Base-by-base conservation (phyloP, 2,113 vertebrate genomes). In the Heloderma charlesbogerti region DNA sequence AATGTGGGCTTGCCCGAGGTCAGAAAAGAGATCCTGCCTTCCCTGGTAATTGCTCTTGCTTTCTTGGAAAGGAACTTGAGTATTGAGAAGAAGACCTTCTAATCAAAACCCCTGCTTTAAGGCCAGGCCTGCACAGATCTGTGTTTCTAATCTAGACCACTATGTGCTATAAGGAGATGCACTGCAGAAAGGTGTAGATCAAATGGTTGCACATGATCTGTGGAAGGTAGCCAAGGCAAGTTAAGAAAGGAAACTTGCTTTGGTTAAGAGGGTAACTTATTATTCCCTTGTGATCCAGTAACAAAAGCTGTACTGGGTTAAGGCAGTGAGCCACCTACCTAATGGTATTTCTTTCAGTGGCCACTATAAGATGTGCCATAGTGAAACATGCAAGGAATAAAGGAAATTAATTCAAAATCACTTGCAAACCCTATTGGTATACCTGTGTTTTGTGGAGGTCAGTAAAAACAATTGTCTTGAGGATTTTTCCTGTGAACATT, bases 401-500 rank as follows among this genome's bases (percentile, higher is more conserved):
- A 80, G 43, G 37, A 75, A 43, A 51, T 48, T 37, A 27, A 6
- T 22, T 74, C n/a, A 80, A 43, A 77, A 8, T 45, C 15, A n/a
- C 25, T 66, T 66, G 2, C 7, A 66, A 3, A 48, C 9, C 57
- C 48, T 77, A 18, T 72, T 71, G 34, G 22, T 71, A 37, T 27
- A 57, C 48, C 51, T 78, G 48, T 88, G 40, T n/a, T 69, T 57
- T 79, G 13, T 20, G 34, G 57, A 79, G 74, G 69, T 90, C 31
- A 48, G 27, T 89, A 72, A 83, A 63, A 54, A 51, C 20, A 66
- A 51, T 67, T n/a, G 22, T 34, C 27, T 54, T n/a, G 48, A 27
- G 37, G n/a, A 22, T 48, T 29, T 37, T 77, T 18, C 13, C 67
- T 89, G 29, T 93, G 54, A 94, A 77, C 90, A 84, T 91, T 91